These are phyloP conservation scores for Syngnathus typhle DNA, from an alignment of 2,113 vertebrate genomes.

Conservation along the genomic window DNA sequence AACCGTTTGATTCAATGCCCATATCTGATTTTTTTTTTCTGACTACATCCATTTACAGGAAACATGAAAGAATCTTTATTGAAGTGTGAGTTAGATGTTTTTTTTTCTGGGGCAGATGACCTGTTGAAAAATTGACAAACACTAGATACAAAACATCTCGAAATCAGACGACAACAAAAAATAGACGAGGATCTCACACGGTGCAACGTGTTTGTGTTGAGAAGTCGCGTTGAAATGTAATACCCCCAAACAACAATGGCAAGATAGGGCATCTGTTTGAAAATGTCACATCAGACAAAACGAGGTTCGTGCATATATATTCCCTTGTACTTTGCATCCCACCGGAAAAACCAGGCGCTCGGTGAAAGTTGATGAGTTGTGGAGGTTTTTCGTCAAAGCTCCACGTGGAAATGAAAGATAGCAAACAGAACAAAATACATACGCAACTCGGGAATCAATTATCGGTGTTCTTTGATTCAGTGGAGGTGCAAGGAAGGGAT, in stretches of 20 bases:
- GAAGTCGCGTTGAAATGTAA: constrained; percentile 41
- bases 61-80: no score
- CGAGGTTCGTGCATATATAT: constrained; percentile 58
- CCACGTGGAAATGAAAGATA: constrained; percentile 12
- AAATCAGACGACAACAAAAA: neutral
- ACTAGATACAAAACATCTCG: neutral
- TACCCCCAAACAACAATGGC: constrained; percentile 41
- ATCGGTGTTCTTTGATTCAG: neutral
- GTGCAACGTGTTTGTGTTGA: neutral
- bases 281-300: constrained; percentile 61
- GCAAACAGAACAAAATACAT: constrained; percentile 17
- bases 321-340: constrained; percentile 53
- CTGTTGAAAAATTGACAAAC: no score
- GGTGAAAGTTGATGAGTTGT: constrained; percentile 29
- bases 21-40: no score
- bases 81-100: no score
- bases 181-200: neutral
- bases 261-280: constrained; percentile 52
- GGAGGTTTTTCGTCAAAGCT: constrained; percentile 43
- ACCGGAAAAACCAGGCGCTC: constrained; percentile 33
- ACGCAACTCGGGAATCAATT: constrained; percentile 30
- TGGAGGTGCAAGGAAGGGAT: neutral
- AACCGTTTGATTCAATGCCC: no score
- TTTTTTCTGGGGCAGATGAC: no score
- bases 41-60: no score